phyloP scores from a whole-genome alignment of 1,140 invertebrate species.

The Formica exsecta region DNA sequence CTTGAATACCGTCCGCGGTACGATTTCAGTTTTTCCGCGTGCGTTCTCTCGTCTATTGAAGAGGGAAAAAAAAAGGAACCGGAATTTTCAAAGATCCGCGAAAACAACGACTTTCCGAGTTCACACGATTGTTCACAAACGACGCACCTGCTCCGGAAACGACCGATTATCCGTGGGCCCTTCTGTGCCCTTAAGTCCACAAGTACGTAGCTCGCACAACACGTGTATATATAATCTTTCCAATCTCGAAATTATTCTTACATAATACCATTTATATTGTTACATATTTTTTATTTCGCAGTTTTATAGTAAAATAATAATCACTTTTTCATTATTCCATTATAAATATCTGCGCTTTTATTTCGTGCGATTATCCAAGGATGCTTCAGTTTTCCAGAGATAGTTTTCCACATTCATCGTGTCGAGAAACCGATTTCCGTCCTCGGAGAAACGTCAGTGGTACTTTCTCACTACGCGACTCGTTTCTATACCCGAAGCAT shows the following conservation, averaged over 20 bases:
- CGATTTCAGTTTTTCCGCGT: slow-evolving; percentile 19
- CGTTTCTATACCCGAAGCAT: slow-evolving; percentile 22
- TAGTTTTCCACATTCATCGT: neutral
- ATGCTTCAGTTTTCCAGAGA: neutral
- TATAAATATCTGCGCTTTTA: neutral
- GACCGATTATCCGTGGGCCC: slow-evolving; percentile 61
- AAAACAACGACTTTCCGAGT: slow-evolving; percentile 51
- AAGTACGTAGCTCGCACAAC: too few relatives aligned
- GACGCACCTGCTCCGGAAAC: slow-evolving; percentile 72
- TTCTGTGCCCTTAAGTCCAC: neutral
- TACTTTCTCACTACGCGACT: slow-evolving; percentile 69
- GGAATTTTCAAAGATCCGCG: slow-evolving; percentile 7
- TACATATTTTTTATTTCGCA: too few relatives aligned
- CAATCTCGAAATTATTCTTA: neutral
- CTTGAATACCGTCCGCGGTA: neutral
- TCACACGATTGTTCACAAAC: slow-evolving; percentile 44
- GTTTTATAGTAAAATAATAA: neutral
- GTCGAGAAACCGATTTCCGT: slow-evolving; percentile 65
- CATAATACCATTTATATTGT: neutral
- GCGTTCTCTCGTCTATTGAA: neutral
- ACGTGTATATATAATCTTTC: neutral
- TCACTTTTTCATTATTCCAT: neutral
- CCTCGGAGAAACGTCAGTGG: slow-evolving; percentile 37
- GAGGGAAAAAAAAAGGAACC: neutral
- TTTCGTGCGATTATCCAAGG: neutral